phyloP scores from a whole-genome alignment of 2,113 vertebrate genomes.

The Narcine bancroftii region DNA sequence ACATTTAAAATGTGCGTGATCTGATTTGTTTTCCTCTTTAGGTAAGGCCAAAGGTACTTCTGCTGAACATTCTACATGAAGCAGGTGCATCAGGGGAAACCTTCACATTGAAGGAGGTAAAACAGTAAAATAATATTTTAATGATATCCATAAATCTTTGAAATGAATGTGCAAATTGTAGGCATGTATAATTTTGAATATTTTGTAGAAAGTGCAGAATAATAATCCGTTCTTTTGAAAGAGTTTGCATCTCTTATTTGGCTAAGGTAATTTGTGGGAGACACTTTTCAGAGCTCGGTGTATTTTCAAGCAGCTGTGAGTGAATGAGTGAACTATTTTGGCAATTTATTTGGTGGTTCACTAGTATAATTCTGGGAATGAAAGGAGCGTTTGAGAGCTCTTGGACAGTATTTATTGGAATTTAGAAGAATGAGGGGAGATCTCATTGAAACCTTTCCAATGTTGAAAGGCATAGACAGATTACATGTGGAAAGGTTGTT shows the following conservation, averaged over 20 bases:
- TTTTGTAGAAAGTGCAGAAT: not conserved
- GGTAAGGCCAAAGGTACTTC: slow-evolving; percentile 74
- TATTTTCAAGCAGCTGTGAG: not conserved
- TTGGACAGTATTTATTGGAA: too few species aligned
- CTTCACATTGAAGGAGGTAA: slow-evolving; percentile 88
- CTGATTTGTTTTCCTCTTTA: slow-evolving; percentile 45
- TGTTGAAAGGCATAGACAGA: too few species aligned
- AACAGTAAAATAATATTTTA: slow-evolving; percentile 32
- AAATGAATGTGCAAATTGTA: not conserved
- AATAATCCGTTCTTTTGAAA: not conserved
- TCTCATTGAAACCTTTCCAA: too few species aligned
- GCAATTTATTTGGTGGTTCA: too few species aligned
- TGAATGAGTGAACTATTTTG: not conserved
- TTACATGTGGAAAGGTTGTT: too few species aligned
- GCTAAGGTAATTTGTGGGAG: not conserved
- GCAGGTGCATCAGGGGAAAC: slow-evolving; percentile 82
- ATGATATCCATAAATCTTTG: not conserved
- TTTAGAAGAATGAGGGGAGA: too few species aligned
- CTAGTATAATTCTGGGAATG: too few species aligned
- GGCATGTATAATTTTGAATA: not conserved
- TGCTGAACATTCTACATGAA: slow-evolving; percentile 80
- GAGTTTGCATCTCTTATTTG: not conserved
- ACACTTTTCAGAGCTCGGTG: not conserved
- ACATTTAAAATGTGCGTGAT: not conserved
- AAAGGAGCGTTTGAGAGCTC: too few species aligned